Evolutionary conservation across 2,888 invertebrate species (phyloP), one percentile per base, ranked within the genome.

Genomic region (Ditula angustiorana): DNA sequence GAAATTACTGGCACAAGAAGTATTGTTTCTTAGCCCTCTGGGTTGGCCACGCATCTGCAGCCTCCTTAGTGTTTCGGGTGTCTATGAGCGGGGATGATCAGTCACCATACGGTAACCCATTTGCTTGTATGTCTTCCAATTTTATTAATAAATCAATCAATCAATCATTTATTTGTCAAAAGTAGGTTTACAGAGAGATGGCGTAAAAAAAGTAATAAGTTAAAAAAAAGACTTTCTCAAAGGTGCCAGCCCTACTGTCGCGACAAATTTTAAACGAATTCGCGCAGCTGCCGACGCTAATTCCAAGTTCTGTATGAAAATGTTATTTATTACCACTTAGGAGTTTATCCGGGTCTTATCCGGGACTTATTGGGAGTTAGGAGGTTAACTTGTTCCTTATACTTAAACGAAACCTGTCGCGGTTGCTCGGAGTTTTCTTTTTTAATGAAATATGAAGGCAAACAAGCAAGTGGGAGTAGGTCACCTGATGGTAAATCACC

Each of bases 271-370:
- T 13, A 24, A 46, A 46, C n/a, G 13, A 46, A 46, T 24, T 11
- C 2, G 5, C 23, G 35, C 35, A 35, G 35, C 23, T 11, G 46
- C 46, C 13, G 35, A 5, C 35, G 13, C 13, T 13, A 26, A 49
- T 49, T 16, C 47, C 26, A 13, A 49, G 26, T 49, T 49, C 47
- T 13, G 47, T 49, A 49, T 49, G 47, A 49, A 49, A 49, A 49
- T 13, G 26, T 49, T 49, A 49, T 49, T 49, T 49, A 49, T 26
- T 26, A 24, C 24, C 24, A 49, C 47, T 49, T 49, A 26, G 13
- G 16, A 49, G 13, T 49, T 46, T 49, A 49, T 24, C 26, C 8
- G 16, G 26, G 47, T 7, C 47, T 49, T 49, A 49, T 49, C 26
- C 13, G 47, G 13, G 47, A 47, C n/a, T 47, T 24, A 4, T 23